Percentiles rank a stretch among this genome's conserved stretches.
These are phyloP conservation scores for Cyprinella venusta DNA, from an alignment of 2,797 vertebrate genomes.

Conservation along the genomic window DNA sequence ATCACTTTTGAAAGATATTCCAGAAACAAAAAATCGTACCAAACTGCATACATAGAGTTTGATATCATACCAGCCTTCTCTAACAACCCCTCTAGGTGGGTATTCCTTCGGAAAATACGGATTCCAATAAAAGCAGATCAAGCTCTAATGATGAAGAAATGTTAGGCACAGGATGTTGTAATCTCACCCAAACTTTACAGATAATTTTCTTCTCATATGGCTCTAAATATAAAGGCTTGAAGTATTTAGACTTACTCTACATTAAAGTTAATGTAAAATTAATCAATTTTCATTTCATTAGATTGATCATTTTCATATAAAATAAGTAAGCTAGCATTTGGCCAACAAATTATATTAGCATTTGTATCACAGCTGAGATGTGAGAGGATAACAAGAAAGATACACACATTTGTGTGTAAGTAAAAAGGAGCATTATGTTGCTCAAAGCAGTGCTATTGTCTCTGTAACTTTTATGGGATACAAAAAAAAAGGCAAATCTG, in stretches of 20 bases:
- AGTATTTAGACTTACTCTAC: neutral
- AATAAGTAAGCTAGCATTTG: slow-evolving; percentile 22
- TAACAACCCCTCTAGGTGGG: neutral
- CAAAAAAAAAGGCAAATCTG: slow-evolving; percentile 54
- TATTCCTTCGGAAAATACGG: neutral
- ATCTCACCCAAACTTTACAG: neutral
- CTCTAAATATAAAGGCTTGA: neutral
- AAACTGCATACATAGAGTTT: neutral
- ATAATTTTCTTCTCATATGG: neutral
- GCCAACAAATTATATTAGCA: slow-evolving; percentile 14
- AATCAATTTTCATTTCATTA: neutral
- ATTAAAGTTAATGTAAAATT: too few relatives aligned
- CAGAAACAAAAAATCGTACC: neutral
- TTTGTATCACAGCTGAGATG: slow-evolving; percentile 67
- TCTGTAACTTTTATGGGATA: slow-evolving; percentile 54
- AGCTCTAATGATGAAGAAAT: neutral
- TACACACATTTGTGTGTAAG: neutral
- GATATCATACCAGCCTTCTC: neutral
- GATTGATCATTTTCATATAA: neutral
- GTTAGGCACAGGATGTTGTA: neutral
- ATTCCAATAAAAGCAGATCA: neutral
- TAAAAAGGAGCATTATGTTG: slow-evolving; percentile 68
- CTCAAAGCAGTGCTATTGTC: slow-evolving; percentile 77
- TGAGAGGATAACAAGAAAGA: slow-evolving; percentile 65
- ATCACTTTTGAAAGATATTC: neutral